These are phyloP conservation scores for Hyles euphorbiae DNA, from an alignment of 1,140 invertebrate species.

Conservation along the genomic window DNA sequence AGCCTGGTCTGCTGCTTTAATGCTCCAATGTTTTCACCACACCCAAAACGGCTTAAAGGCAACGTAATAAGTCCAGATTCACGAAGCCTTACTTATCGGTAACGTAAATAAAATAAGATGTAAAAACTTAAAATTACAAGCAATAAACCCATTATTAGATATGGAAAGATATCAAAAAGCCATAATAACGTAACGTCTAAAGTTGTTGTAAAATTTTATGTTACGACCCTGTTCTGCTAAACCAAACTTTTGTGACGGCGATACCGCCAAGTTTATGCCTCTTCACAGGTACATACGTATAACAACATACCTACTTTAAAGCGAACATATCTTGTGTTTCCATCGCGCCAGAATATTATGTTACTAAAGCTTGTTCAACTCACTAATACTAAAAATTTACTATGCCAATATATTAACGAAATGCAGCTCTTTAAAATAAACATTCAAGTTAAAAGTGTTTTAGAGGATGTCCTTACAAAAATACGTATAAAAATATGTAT, in stretches of 20 bases:
- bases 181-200: constrained; percentile 53
- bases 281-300: constrained; percentile 19
- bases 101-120: constrained; percentile 13
- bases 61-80: neutral
- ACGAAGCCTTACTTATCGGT: neutral
- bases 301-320: too few species aligned
- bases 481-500: too few species aligned
- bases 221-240: constrained; percentile 48
- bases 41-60: too few species aligned
- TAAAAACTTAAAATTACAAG: constrained; percentile 39
- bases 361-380: too few species aligned
- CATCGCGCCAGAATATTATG: too few species aligned
- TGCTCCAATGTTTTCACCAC: too few species aligned
- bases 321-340: too few species aligned
- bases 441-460: too few species aligned
- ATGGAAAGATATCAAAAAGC: constrained; percentile 57
- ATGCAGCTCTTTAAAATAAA: neutral
- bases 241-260: constrained; percentile 44
- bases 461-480: too few species aligned
- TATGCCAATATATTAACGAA: neutral
- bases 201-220: constrained; percentile 66
- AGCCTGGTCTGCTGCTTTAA: too few species aligned
- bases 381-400: too few species aligned
- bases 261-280: constrained; percentile 42
- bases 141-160: constrained; percentile 51